phyloP scores from a whole-genome alignment of 2,797 vertebrate genomes.

The Clamator glandarius region DNA sequence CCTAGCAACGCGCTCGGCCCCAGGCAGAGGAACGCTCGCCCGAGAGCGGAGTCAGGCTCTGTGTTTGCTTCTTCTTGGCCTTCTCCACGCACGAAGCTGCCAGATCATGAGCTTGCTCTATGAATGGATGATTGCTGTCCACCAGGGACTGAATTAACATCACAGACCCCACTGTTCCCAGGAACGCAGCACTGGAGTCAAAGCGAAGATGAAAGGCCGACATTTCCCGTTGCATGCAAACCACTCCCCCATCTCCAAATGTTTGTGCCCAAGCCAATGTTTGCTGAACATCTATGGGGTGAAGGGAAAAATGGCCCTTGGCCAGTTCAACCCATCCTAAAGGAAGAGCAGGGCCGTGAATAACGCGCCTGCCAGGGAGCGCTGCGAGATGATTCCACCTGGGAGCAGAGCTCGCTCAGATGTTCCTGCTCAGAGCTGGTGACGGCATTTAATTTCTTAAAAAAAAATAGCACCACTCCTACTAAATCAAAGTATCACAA shows the following conservation, averaged over 20 bases:
- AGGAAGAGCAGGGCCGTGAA: neutral
- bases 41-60: constrained; percentile 18
- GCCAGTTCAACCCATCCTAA: neutral
- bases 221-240: constrained; percentile 36
- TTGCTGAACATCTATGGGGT: neutral
- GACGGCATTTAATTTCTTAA: neutral
- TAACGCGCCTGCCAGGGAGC: neutral
- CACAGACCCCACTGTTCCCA: constrained; percentile 39
- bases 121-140: constrained; percentile 58
- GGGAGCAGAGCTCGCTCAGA: neutral
- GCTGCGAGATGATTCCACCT: neutral
- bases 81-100: constrained; percentile 13
- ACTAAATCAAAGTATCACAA: neutral
- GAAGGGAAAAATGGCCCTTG: neutral
- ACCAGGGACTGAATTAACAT: constrained; percentile 38
- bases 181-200: constrained; percentile 38
- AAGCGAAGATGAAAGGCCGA: constrained; percentile 23
- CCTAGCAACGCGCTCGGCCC: neutral
- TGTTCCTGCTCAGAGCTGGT: neutral
- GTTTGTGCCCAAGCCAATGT: constrained; percentile 50
- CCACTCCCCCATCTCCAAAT: constrained; percentile 30
- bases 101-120: constrained; percentile 35
- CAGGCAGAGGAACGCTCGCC: neutral
- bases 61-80: constrained; percentile 39
- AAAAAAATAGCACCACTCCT: neutral